A percentile compares a stretch with the other conserved stretches of the same genome.
Evolutionary conservation across 2,888 invertebrate genomes (phyloP).

Genomic region (Melanostoma scalare): DNA sequence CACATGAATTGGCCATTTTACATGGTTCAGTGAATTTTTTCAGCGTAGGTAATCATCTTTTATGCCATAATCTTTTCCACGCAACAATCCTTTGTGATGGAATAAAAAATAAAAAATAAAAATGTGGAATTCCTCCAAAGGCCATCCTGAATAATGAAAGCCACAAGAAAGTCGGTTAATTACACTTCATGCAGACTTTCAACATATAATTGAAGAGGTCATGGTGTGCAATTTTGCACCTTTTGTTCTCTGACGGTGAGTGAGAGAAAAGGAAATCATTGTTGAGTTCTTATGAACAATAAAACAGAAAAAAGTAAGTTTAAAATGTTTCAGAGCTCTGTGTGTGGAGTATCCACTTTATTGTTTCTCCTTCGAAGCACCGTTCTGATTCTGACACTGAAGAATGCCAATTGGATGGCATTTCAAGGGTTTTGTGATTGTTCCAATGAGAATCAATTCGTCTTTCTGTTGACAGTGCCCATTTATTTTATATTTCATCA

Average conservation of each 20-base stretch:
- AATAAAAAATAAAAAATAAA: background rate
- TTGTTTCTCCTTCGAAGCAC: too few relatives aligned
- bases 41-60: constrained; percentile 28
- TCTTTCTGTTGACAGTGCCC: too few relatives aligned
- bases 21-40: constrained; percentile 39
- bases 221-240: constrained; percentile 69
- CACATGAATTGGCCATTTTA: constrained; percentile 56
- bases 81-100: constrained; percentile 47
- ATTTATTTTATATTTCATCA: too few relatives aligned
- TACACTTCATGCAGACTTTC: constrained; percentile 56
- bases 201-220: constrained; percentile 63
- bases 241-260: constrained; percentile 43
- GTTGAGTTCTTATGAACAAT: background rate
- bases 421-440: too few relatives aligned
- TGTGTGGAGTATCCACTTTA: too few relatives aligned
- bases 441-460: too few relatives aligned
- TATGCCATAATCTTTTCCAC: constrained; percentile 52
- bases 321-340: background rate
- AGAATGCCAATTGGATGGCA: too few relatives aligned
- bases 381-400: too few relatives aligned
- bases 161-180: constrained; percentile 68
- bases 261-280: background rate
- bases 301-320: background rate
- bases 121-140: constrained; percentile 19
- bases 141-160: constrained; percentile 34